Conservation (phyloP, 2,797 vertebrate genomes). For the Anomalospiza imberbis region DNA sequence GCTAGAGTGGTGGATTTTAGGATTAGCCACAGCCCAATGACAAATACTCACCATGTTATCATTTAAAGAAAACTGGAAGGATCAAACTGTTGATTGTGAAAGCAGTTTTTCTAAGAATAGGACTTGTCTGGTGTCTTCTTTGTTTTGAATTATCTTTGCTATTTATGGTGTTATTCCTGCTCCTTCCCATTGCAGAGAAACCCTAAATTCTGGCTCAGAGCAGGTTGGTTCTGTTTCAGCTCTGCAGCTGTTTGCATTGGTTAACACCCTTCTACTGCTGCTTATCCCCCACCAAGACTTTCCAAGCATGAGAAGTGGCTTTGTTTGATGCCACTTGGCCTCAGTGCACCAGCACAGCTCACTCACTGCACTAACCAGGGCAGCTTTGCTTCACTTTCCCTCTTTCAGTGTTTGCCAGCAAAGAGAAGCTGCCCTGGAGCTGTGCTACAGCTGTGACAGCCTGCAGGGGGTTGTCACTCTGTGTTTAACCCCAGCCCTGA, state of each 20-base stretch:
- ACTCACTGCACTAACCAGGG: accelerated
- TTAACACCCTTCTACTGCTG: neutral
- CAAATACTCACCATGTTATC: neutral
- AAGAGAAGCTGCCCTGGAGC: neutral
- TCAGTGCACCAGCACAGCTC: neutral
- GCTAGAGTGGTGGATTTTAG: neutral
- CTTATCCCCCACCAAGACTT: neutral
- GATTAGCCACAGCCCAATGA: neutral
- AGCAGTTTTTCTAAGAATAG: neutral
- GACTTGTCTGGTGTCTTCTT: neutral
- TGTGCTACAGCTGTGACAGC: neutral
- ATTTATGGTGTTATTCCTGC: neutral
- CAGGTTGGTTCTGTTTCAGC: neutral
- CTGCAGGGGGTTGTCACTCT: neutral
- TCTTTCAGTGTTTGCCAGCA: neutral
- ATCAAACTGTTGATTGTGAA: neutral
- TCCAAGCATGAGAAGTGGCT: neutral
- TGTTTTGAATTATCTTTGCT: neutral
- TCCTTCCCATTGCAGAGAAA: neutral
- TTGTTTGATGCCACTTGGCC: neutral
- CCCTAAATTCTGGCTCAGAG: neutral
- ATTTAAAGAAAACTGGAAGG: neutral
- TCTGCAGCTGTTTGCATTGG: neutral
- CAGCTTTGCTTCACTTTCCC: neutral
- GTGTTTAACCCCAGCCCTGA: neutral